Evolutionary conservation across 2,888 invertebrate species (phyloP).

Genomic region (Panopea generosa): DNA sequence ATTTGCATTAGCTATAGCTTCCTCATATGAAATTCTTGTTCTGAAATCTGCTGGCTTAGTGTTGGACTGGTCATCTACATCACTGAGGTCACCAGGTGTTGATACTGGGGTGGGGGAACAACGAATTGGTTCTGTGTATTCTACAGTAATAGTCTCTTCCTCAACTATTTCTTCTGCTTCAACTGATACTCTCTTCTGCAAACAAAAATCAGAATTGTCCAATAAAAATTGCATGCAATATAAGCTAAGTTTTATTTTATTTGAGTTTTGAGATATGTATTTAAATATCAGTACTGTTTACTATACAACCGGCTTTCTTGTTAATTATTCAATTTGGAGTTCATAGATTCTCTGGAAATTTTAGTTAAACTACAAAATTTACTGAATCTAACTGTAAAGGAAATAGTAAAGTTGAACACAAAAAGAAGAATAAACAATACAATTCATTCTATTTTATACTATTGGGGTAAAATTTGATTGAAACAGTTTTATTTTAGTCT

Average conservation of each 20-base stretch:
- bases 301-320: too few relatives aligned
- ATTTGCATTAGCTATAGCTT: constrained; percentile 70
- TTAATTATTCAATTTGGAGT: too few relatives aligned
- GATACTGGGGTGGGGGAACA: constrained; percentile 41
- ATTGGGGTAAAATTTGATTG: too few relatives aligned
- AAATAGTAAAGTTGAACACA: too few relatives aligned
- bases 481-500: too few relatives aligned
- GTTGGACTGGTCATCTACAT: constrained; percentile 37
- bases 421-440: too few relatives aligned
- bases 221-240: background rate
- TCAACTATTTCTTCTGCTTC: constrained; percentile 21
- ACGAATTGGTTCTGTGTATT: constrained; percentile 23
- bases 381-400: too few relatives aligned
- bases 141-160: constrained; percentile 31
- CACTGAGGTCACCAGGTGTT: constrained; percentile 46
- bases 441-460: too few relatives aligned
- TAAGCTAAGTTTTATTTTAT: background rate
- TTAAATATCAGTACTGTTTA: too few relatives aligned
- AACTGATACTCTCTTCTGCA: background rate
- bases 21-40: constrained; percentile 71
- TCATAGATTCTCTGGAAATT: too few relatives aligned
- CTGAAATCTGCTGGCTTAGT: constrained; percentile 6
- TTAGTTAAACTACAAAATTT: too few relatives aligned
- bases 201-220: background rate
- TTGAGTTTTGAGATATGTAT: too few relatives aligned